Evolutionary conservation across 2,113 vertebrate species (phyloP).

Genomic region (Apeltes quadracus): DNA sequence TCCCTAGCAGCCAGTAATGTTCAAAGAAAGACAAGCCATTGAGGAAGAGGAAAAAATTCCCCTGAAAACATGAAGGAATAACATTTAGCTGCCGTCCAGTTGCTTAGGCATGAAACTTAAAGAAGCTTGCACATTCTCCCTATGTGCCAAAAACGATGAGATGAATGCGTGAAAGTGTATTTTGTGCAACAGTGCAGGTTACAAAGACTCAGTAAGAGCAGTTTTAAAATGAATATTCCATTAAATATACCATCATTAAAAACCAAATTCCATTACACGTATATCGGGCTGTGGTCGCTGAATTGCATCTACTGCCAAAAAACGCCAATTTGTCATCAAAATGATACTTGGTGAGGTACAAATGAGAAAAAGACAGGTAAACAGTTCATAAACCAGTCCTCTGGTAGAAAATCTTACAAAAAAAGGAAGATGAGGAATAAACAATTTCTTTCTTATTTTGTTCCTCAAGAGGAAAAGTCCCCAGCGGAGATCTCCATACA

Average conservation of each 20-base stretch:
- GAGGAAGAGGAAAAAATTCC: conserved; percentile 21
- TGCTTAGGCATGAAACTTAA: not conserved
- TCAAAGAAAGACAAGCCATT: conserved; percentile 61
- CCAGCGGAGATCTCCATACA: conserved; percentile 1
- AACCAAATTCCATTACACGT: not conserved
- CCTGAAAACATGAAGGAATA: conserved; percentile 40
- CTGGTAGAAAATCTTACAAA: not conserved
- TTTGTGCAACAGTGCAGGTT: not conserved
- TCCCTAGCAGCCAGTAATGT: conserved; percentile 61
- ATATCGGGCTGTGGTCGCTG: not conserved
- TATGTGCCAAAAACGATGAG: not conserved
- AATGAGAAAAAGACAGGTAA: not conserved
- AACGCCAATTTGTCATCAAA: too few species aligned
- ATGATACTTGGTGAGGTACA: not conserved
- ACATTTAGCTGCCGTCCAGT: conserved; percentile 56
- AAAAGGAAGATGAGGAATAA: not conserved
- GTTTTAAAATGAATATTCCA: not conserved
- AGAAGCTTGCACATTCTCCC: not conserved
- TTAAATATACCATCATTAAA: not conserved
- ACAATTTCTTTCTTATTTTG: not conserved
- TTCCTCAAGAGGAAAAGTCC: not conserved
- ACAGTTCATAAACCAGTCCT: not conserved
- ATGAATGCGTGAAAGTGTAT: not conserved
- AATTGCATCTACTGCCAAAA: not conserved
- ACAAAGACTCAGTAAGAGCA: fast-evolving